phyloP scores from a whole-genome alignment of 2,113 vertebrate species.

The Plestiodon gilberti region DNA sequence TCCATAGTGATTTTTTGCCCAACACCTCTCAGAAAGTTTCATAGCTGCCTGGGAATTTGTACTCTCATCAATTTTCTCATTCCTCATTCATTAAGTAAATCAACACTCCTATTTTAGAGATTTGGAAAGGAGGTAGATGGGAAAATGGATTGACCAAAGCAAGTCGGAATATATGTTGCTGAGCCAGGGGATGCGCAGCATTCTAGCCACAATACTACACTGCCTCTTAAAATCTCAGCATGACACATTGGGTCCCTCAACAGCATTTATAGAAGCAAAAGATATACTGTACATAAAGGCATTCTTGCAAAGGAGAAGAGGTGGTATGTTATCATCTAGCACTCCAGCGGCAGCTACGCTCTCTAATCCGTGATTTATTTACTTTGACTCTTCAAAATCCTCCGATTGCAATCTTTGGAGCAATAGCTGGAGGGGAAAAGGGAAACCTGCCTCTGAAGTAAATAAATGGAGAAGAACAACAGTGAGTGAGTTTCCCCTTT shows the following conservation, averaged over 20 bases:
- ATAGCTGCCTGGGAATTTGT: background rate
- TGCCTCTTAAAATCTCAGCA: background rate
- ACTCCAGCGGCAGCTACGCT: constrained; percentile 27
- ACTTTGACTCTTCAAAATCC: constrained; percentile 42
- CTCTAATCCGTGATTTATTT: background rate
- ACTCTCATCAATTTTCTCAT: background rate
- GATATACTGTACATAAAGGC: background rate
- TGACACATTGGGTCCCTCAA: constrained; percentile 9
- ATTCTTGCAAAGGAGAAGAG: background rate
- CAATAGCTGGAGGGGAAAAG: constrained; percentile 37
- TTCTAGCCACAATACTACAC: background rate
- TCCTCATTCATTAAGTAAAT: background rate
- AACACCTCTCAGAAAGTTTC: too few relatives aligned
- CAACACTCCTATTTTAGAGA: background rate
- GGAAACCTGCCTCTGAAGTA: constrained; percentile 25
- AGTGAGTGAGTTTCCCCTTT: constrained; percentile 16
- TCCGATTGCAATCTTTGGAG: background rate
- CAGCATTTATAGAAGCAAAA: background rate
- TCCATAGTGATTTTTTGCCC: too few relatives aligned
- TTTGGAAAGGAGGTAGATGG: background rate
- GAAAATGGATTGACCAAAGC: background rate
- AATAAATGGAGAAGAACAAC: constrained; percentile 45
- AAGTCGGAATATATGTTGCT: background rate
- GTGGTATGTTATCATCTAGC: background rate
- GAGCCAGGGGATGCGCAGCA: too few relatives aligned